Base-by-base conservation (phyloP, 2,797 vertebrate species). In the Oreochromis grahami region DNA sequence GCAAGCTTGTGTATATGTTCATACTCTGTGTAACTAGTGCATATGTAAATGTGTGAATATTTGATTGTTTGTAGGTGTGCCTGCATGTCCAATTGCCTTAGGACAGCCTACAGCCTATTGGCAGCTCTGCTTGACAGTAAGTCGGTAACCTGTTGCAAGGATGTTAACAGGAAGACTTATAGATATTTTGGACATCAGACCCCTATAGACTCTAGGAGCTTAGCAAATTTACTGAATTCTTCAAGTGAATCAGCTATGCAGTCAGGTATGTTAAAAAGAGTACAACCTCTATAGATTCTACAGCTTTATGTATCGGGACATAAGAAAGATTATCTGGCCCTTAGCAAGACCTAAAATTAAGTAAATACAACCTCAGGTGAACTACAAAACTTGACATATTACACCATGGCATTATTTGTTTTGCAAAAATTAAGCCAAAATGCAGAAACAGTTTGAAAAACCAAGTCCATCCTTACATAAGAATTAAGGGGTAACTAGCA, bases 91-190 rank as follows among this genome's bases (percentile, higher is more conserved):
- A 88, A 79, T 86, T 4, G 72, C 90, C 88, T 84, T 77, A 84
- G 86, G 89, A 90, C 78, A 91, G 85, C 70, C 72, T 82, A 78
- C 74, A 89, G 82, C 74, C 74, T 86, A 90, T 89, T 93, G 89
- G 84, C 84, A 91, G 81, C 79, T 82, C 83, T 85, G 86, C 85
- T 88, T 86, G 84, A 91, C 74, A 90, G 87, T 84, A 76, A 90
- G 86, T 92, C 87, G 84, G 24, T 82, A 86, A 80, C 63, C 84
- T 52, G 84, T 88, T 77, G 80, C 86, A 90, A 78, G 81, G 82
- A 88, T 89, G 84, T 88, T 89, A 89, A 91, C 87, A 89, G 76
- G 29, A 76, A 85, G 83, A 91, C 76, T 84, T 90, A 63, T 86
- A 83, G 85, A 88, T 90, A 78, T 90, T 89, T 84, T 87, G 81